Percentiles rank a stretch among this genome's conserved stretches.
Conservation (phyloP, 2,797 vertebrate genomes). For the Xiphophorus birchmanni region DNA sequence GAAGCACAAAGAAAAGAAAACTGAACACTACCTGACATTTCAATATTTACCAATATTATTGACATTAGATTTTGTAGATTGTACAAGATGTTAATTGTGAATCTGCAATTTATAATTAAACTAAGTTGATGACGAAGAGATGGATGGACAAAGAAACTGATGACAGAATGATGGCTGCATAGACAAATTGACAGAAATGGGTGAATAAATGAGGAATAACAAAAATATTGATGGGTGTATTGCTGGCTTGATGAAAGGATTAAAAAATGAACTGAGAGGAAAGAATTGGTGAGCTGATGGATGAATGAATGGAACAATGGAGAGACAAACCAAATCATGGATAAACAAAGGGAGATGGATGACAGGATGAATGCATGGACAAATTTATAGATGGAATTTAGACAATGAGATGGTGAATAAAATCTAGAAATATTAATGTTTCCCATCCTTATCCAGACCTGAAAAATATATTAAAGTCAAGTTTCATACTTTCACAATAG, state of each 20-base stretch:
- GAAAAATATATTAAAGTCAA: not conserved
- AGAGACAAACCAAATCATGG: not conserved
- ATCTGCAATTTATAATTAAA: not conserved
- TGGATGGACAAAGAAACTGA: not conserved
- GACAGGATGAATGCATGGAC: not conserved
- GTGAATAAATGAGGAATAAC: not conserved
- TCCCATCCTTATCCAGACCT: not conserved
- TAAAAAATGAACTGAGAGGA: not conserved
- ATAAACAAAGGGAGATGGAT: not conserved
- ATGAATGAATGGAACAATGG: not conserved
- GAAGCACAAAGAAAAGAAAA: not conserved
- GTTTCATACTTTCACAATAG: not conserved
- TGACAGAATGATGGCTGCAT: not conserved
- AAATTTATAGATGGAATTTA: not conserved
- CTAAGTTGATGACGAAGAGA: not conserved
- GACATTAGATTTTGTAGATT: not conserved
- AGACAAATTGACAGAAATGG: not conserved
- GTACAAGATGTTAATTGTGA: not conserved
- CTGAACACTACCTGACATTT: not conserved
- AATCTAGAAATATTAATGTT: not conserved
- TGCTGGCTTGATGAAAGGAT: not conserved
- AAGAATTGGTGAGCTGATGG: not conserved
- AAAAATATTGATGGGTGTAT: not conserved
- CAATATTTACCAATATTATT: not conserved
- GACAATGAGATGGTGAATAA: not conserved